Base-by-base conservation (phyloP, 2,888 invertebrate genomes). In the Druceiella hillmani region DNA sequence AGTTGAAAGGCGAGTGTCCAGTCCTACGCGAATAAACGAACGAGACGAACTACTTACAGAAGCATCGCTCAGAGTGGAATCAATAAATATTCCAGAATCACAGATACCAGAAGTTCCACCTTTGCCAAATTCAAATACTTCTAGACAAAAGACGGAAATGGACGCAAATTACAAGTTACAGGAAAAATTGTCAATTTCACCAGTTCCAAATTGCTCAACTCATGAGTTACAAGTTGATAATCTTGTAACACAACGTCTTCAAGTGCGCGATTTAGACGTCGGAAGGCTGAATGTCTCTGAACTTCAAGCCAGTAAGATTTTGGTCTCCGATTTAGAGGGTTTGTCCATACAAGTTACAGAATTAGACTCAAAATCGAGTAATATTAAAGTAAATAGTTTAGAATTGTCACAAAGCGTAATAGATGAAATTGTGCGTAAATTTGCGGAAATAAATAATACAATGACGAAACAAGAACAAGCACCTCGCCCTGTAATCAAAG, bases 251-350 rank as follows among this genome's bases (percentile, higher is more conserved):
- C 75, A 79, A 50, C 75, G 79, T 48, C 64, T 87, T 22, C 81
- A 84, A 55, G 78, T 89, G 2, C 67, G 71, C 15, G 87, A 88
- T 55, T 69, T 89, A 42, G 85, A 87, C 54, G 88, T 90, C 1
- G 87, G 87, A 38, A 74, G 82, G 33, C 58, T 90, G 12, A 84
- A 80, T 45, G 88, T 89, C 1, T 81, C 82, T 39, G 86, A 87
- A 51, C 62, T 89, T 26, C 81, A 87, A 57, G 87, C 89, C 0
- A 81, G 79, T 37, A 86, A 83, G 57, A 84, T 89, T 43, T 70
- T 82, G 33, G 87, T 88, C 0, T 87, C 87, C 1, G 87, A 88
- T 58, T 78, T 89, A 42, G 87, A 88, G 53, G 83, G 87, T 4
- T 74, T 78, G 50, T 78, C 81, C 20, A 72, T 89, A 45, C 79